Evolutionary conservation across 2,797 vertebrate genomes (phyloP), one percentile per base, ranked within the genome.

Genomic region (Crocodylus rhombifer): DNA sequence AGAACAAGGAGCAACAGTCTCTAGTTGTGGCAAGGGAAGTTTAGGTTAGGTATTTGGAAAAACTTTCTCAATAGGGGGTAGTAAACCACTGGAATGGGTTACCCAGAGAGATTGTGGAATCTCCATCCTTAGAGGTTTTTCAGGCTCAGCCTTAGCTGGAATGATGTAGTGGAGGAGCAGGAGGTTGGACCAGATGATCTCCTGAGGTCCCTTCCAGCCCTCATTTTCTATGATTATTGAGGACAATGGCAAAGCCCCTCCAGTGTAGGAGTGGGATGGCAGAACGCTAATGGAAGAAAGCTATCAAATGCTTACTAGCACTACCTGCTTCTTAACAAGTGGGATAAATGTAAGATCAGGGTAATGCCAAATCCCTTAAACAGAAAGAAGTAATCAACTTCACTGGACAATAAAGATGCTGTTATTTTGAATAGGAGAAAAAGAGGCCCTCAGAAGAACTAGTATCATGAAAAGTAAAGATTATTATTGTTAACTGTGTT

Each of bases 381-480:
- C 82, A n/a, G 1, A 63, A 67, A 20, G 75, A 88, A 76, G 2
- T 17, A 64, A 92, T 74, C 62, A 61, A 4, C 82, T 85, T 74
- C 3, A 23, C 6, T 75, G 65, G 16, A 65, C 4, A 51, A 51
- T 51, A 8, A 63, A 13, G 25, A 0, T n/a, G 62, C 33, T 26
- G 3, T 51, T 42, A 65, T 2, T n/a, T 82, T 15, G 26, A 73
- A 55, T 23, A 80, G 82, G 80, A 9, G 62, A 71, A 42, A 42
- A 30, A 62, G 84, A 84, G 17, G 23, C 65, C 26, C 71, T 21
- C 67, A 76, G 62, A 75, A 83, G 21, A 30, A 36, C 57, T 56
- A 92, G 71, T 25, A 56, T 4, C 67, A 86, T 18, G 30, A 30
- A 84, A 90, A 77, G 16, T 18, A 88, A 14, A 7, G 69, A 56